Conservation (phyloP, 2,797 vertebrate species). For the Crypturellus tataupa region DNA sequence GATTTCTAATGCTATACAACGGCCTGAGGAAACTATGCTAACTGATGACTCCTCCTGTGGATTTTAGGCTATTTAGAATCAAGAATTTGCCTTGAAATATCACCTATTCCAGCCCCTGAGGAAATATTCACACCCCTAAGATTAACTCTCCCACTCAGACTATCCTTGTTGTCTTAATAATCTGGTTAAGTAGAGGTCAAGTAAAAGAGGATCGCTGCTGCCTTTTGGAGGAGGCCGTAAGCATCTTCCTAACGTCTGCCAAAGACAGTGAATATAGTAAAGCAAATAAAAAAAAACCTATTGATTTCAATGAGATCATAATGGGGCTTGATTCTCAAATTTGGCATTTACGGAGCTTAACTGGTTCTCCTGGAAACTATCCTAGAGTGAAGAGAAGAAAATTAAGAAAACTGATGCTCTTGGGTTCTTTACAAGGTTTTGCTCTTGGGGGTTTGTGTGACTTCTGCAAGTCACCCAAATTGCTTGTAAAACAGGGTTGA, state of each 20-base stretch:
- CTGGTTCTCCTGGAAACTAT: neutral
- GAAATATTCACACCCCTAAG: fast-evolving
- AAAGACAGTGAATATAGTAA: neutral
- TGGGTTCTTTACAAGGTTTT: neutral
- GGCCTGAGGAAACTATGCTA: neutral
- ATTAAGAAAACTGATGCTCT: neutral
- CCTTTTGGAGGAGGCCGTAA: neutral
- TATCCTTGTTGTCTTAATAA: neutral
- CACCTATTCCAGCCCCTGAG: neutral
- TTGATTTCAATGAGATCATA: neutral
- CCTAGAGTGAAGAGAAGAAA: neutral
- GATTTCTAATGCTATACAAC: neutral
- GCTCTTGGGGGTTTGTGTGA: neutral
- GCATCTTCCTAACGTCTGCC: neutral
- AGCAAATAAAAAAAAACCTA: neutral
- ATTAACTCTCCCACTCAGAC: neutral
- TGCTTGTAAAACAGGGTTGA: neutral
- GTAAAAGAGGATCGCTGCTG: neutral
- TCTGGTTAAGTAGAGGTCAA: neutral
- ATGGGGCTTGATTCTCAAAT: neutral
- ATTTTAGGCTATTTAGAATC: neutral
- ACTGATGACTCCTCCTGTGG: neutral
- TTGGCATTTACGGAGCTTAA: neutral
- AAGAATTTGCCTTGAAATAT: neutral
- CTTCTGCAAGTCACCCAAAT: neutral